phyloP scores from a whole-genome alignment of 2,797 vertebrate genomes.

The Melanotaenia nigrans region DNA sequence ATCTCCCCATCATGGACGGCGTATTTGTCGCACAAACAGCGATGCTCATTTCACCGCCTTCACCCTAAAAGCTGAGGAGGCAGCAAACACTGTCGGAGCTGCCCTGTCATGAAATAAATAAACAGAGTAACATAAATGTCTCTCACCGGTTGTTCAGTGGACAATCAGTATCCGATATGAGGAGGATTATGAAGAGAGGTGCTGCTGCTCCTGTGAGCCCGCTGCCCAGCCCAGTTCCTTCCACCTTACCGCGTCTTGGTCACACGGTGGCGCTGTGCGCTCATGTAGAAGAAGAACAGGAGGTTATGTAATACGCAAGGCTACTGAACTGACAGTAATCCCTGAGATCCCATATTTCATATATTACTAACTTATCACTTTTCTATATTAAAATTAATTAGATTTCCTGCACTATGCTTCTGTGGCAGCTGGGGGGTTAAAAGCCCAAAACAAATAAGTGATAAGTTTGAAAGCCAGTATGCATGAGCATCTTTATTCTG shows the following conservation, averaged over 20 bases:
- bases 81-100: neutral
- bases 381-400: too few species aligned
- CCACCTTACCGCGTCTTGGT: slow-evolving; percentile 36
- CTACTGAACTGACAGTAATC: slow-evolving; percentile 5
- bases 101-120: neutral
- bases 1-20: slow-evolving; percentile 58
- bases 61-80: slow-evolving; percentile 17
- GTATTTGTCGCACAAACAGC: slow-evolving; percentile 45
- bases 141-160: slow-evolving; percentile 63
- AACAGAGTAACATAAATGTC: slow-evolving; percentile 7
- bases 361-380: too few species aligned
- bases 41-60: slow-evolving; percentile 37
- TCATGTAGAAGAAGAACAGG: neutral
- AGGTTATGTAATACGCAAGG: slow-evolving; percentile 58
- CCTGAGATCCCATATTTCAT: slow-evolving; percentile 7
- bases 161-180: slow-evolving; percentile 58
- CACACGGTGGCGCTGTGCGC: slow-evolving; percentile 72
- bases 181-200: slow-evolving; percentile 35
- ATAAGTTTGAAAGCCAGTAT: neutral
- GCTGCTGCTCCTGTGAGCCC: slow-evolving; percentile 30
- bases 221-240: slow-evolving; percentile 71
- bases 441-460: too few species aligned
- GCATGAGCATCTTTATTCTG: neutral
- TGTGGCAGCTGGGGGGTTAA: too few species aligned
- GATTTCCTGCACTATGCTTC: too few species aligned